Base-by-base conservation (phyloP, 2,888 invertebrate species). In the Steinernema carpocapsae region DNA sequence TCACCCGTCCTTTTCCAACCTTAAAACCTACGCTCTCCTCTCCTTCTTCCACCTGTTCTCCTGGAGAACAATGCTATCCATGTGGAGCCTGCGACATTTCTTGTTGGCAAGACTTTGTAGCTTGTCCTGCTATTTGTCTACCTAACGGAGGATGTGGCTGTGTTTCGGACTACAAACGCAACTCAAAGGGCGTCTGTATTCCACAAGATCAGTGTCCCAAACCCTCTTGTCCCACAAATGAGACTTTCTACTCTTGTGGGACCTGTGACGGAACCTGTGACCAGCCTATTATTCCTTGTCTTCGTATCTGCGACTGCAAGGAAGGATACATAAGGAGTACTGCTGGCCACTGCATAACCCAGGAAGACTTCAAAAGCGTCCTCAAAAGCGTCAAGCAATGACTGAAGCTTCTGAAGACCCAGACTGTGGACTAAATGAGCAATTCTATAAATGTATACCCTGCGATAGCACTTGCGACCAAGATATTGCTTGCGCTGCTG, bases 41-140 rank as follows among this genome's bases (percentile, higher is more conserved):
- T 10, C 14, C 43, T 43, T 14, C 7, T 48, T 48, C n/a, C n/a
- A n/a, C n/a, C n/a, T n/a, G n/a, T n/a, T n/a, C n/a, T n/a, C n/a
- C n/a, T n/a, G 4, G 10, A 3, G 52, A 52, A 12, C 52, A 52
- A 24, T 52, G 10, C 52, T 52, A 52, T 12, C 52, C 52, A 1
- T 52, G 52, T 22, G 52, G 52, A 22, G 22, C 52, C 4, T 52
- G 52, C 22, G 52, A 52, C 52, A 52, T n/a, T 22, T 10, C 52
- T n/a, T 52, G 52, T 52, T n/a, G n/a, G n/a, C n/a, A n/a, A n/a
- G n/a, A n/a, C n/a, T n/a, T n/a, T n/a, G n/a, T n/a, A n/a, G n/a
- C n/a, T n/a, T n/a, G n/a, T n/a, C n/a, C n/a, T n/a, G n/a, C n/a
- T n/a, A n/a, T n/a, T n/a, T n/a, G n/a, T n/a, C n/a, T n/a, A n/a